Base-by-base conservation (phyloP, 1,140 invertebrate genomes). In the Eurytemora carolleeae region DNA sequence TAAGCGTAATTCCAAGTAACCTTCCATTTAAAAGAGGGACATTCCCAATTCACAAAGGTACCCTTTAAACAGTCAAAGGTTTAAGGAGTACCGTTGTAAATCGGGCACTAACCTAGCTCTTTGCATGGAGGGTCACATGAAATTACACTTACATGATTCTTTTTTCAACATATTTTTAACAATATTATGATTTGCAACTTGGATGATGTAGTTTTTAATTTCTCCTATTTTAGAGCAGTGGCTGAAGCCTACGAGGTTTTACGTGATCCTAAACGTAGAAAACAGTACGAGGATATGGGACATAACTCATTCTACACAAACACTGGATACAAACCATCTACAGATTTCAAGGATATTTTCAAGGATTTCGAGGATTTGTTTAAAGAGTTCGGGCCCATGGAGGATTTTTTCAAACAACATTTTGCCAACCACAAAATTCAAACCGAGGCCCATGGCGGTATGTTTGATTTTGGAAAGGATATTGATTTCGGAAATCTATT, bases 201-300 rank as follows among this genome's bases (percentile, higher is more conserved):
- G n/a, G n/a, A n/a, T n/a, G n/a, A 44, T 44, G 31, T 44, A 44
- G 31, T 44, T 44, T 44, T 44, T 44, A 44, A 12, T 7, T 44
- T 44, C n/a, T 44, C n/a, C n/a, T 44, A 12, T 44, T 44, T 12
- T n/a, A 44, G 31, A n/a, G n/a, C 31, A 12, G 31, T 81, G 59
- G 75, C 78, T 26, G 77, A 81, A 66, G 79, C 79, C n/a, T 81
- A 80, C 70, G 79, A 81, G 73, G 75, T 80, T 19, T 67, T 81
- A 22, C 77, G 77, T 52, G 79, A 80, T 70, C 77, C 71, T 59
- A 71, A 78, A 61, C 78, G 78, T 65, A 66, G 76, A 20, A 69
- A 70, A 24, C 68, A 76, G 2, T 79, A 79, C 66, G 76, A 79
- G 66, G 68, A 67, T 61, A 44, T 44, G 31, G 31, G 31, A n/a